phyloP scores from a whole-genome alignment of 2,888 invertebrate species.

The Heliconius ismenius region DNA sequence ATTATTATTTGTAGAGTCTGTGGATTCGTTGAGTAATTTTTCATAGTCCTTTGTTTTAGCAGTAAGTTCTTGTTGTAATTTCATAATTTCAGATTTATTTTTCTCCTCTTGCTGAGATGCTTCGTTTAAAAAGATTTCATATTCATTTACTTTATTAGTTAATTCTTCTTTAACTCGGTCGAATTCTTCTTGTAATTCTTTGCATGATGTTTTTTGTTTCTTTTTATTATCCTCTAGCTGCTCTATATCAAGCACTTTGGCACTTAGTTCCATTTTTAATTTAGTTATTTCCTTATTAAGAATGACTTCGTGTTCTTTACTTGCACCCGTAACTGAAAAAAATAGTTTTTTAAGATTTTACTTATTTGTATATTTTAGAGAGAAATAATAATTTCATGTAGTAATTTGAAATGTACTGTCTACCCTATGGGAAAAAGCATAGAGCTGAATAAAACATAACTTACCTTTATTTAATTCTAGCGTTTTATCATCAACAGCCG shows the following conservation, averaged over 20 bases:
- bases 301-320: constrained; percentile 77
- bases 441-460: not conserved
- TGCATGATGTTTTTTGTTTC: constrained; percentile 66
- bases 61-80: constrained; percentile 67
- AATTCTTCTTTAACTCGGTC: constrained; percentile 66
- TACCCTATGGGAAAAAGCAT: not conserved
- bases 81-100: constrained; percentile 68
- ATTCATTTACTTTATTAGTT: constrained; percentile 72
- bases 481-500: constrained; percentile 76
- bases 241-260: constrained; percentile 80
- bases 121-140: constrained; percentile 72
- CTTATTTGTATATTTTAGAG: not conserved
- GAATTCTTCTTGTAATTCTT: constrained; percentile 70
- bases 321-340: constrained; percentile 70
- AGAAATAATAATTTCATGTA: not conserved
- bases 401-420: not conserved
- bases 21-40: constrained; percentile 67
- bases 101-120: constrained; percentile 71
- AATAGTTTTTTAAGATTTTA: not conserved
- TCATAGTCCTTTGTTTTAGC: constrained; percentile 71
- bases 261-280: constrained; percentile 80
- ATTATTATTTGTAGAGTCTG: constrained; percentile 63
- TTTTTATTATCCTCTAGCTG: constrained; percentile 70
- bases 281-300: constrained; percentile 79
- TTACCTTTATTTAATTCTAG: constrained; percentile 79